Percentiles rank a stretch among this genome's conserved stretches.
phyloP scores from a whole-genome alignment of 2,797 vertebrate genomes.

The Harpagifer antarcticus region DNA sequence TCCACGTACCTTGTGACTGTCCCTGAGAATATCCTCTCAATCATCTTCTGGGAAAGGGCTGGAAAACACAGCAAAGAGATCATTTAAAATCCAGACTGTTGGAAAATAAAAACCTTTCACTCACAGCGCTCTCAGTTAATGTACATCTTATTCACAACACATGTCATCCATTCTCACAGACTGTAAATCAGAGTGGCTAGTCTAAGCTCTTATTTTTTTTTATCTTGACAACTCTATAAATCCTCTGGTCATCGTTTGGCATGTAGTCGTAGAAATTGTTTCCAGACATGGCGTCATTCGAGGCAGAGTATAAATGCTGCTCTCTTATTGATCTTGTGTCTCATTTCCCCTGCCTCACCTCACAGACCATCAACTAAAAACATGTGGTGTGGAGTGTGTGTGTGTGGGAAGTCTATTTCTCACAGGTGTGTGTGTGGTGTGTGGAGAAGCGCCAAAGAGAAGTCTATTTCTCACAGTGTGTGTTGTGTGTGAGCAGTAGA shows the following conservation, averaged over 20 bases:
- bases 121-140: constrained; percentile 34
- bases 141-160: constrained; percentile 57
- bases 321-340: constrained; percentile 76
- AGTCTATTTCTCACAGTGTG: constrained; percentile 34
- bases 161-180: constrained; percentile 66
- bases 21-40: constrained; percentile 96
- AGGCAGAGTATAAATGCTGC: constrained; percentile 60
- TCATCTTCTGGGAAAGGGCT: constrained; percentile 94
- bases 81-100: constrained; percentile 33
- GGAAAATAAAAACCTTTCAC: constrained; percentile 1
- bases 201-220: constrained; percentile 23
- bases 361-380: constrained; percentile 73
- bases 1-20: constrained; percentile 91
- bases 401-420: constrained; percentile 42
- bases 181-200: constrained; percentile 63
- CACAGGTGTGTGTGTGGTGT: constrained; percentile 21
- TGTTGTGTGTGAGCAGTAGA: constrained; percentile 33
- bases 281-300: constrained; percentile 79
- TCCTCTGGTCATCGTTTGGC: constrained; percentile 69
- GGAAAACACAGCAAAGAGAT: constrained; percentile 52
- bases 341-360: constrained; percentile 70
- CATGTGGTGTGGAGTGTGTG: constrained; percentile 71
- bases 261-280: constrained; percentile 58
- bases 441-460: constrained; percentile 44
- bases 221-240: constrained; percentile 72